A percentile compares a stretch with the other conserved stretches of the same genome.
Evolutionary conservation across 2,797 vertebrate genomes (phyloP).

Genomic region (Enteromius anoplus): DNA sequence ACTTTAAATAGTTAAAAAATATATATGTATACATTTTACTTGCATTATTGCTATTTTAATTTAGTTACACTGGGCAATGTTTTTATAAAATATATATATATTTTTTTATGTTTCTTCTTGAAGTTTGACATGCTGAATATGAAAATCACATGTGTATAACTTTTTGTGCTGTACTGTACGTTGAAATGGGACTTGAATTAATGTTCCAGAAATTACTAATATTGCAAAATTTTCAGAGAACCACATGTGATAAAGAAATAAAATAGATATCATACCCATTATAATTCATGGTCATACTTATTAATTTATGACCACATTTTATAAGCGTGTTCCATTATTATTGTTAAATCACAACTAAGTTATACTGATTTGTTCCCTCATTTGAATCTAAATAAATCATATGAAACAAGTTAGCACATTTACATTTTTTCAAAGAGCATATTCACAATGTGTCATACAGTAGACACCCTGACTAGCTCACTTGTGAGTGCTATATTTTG

Average conservation of each 20-base stretch:
- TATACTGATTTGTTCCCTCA: not conserved
- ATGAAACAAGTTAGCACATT: not conserved
- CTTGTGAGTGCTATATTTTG: not conserved
- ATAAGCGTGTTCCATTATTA: not conserved
- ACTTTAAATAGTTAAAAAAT: not conserved
- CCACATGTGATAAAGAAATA: not conserved
- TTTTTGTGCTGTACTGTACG: not conserved
- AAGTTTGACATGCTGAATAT: not conserved
- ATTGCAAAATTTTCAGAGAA: not conserved
- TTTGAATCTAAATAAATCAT: not conserved
- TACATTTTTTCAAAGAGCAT: not conserved
- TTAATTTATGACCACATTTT: not conserved
- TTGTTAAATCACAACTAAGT: not conserved
- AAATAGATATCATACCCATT: not conserved
- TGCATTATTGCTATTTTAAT: not conserved
- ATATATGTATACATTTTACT: not conserved
- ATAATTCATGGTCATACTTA: not conserved
- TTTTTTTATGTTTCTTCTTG: not conserved
- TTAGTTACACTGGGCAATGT: not conserved
- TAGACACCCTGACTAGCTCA: not conserved
- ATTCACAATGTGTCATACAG: not conserved
- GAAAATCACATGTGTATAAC: not conserved
- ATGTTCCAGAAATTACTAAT: not conserved
- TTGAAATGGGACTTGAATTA: not conserved
- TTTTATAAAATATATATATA: no score